Evolutionary conservation across 2,888 invertebrate species (phyloP), one percentile per base, ranked within the genome.

Genomic region (Agrenia bidenticulata): DNA sequence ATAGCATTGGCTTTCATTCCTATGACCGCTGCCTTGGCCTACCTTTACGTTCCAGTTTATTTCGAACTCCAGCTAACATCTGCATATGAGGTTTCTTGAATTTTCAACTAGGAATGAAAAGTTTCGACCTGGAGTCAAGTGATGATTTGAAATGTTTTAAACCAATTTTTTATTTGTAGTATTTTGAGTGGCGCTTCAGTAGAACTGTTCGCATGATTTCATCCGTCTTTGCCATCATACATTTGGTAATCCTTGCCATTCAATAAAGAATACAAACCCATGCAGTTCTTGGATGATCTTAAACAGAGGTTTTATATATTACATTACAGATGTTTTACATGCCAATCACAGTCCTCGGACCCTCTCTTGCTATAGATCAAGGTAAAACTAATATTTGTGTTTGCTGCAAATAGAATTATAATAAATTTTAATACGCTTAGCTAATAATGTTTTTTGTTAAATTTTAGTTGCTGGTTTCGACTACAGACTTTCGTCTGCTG

Each of bases 61-160:
- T 72, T 72, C 32, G 49, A 60, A 2, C 56, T 72, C 9, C 69
- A 72, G 49, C 50, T 72, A n/a, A 72, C 72, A n/a, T 72, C 72
- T 0, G 72, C 70, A 13, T 72, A 70, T 53, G 64, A 70, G 61
- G 69, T 66, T 45, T 17, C 9, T 17, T 5, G 45, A 45, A n/a
- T n/a, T n/a, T n/a, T n/a, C n/a, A n/a, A n/a, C n/a, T n/a, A n/a
- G n/a, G n/a, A n/a, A n/a, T n/a, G n/a, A n/a, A 7, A 32, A 32
- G 32, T 32, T 32, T 45, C n/a, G 45, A 45, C n/a, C 9, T 17
- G 45, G 15, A 45, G 15, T 5, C 5, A 45, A 15, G 15, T 39
- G 39, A 55, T 42, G 37, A 32, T 19, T 24, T n/a, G n/a, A n/a
- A n/a, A n/a, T n/a, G n/a, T n/a, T n/a, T n/a, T n/a, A n/a, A n/a